Evolutionary conservation across 2,113 vertebrate species (phyloP).

Genomic region (Percopsis transmontana): DNA sequence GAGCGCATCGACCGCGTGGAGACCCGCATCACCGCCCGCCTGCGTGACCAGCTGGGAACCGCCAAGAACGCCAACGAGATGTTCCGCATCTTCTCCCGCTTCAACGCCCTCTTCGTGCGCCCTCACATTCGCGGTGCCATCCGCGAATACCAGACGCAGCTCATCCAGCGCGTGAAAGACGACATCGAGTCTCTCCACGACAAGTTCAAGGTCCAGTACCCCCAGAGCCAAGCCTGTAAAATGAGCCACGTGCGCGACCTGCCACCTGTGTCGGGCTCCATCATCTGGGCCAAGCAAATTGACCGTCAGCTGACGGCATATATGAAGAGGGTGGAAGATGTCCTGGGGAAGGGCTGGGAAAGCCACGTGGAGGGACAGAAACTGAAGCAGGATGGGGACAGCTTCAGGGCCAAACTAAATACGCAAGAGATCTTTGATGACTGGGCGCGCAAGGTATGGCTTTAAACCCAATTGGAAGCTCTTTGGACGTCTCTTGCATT

Average conservation of each 20-base stretch:
- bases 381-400: constrained; percentile 97
- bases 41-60: constrained; percentile 95
- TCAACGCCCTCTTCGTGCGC: constrained; percentile 96
- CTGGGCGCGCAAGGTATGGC: constrained; percentile 92
- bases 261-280: constrained; percentile 95
- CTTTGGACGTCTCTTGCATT: neutral
- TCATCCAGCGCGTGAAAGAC: constrained; percentile 97
- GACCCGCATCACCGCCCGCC: constrained; percentile 95
- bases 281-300: constrained; percentile 99
- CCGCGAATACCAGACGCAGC: constrained; percentile 94
- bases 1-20: constrained; percentile 97
- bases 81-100: constrained; percentile 98
- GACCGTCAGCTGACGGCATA: constrained; percentile 96
- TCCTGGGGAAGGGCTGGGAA: constrained; percentile 98
- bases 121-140: constrained; percentile 98
- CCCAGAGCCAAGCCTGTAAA: constrained; percentile 96
- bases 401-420: constrained; percentile 98
- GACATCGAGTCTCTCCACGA: constrained; percentile 98
- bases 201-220: constrained; percentile 99
- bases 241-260: constrained; percentile 98
- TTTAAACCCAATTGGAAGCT: neutral
- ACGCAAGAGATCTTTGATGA: constrained; percentile 99
- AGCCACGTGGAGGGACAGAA: constrained; percentile 98
- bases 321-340: constrained; percentile 98
- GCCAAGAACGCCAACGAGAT: constrained; percentile 99